Evolutionary conservation across 1,140 invertebrate species (phyloP), one percentile per base, ranked within the genome.

Genomic region (Heliconius himera): DNA sequence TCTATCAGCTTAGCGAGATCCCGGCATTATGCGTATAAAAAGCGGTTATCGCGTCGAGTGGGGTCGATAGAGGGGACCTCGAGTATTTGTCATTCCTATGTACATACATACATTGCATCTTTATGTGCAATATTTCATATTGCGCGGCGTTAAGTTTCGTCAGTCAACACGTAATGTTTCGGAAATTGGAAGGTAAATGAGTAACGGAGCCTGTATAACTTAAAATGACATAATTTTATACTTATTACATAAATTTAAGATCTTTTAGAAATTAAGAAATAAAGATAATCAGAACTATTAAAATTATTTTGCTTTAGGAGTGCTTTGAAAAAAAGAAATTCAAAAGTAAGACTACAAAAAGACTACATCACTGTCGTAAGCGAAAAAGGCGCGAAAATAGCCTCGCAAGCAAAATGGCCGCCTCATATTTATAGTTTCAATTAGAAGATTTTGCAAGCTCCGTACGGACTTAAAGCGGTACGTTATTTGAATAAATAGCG

Each of bases 1-100:
- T 94, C 91, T 91, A 94, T 94, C 91, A 93, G 92, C 92, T 94
- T 94, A 94, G 92, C 88, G 88, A 89, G 89, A 91, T 93, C 90
- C 91, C 88, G 83, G 89, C 87, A 92, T 94, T 93, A 93, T 91
- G 91, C 90, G 91, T 92, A 93, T 94, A 92, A 94, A 94, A 92
- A 91, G 91, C 87, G 89, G 91, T 94, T 93, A 93, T 94, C 92
- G 87, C 88, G 56, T 76, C 77, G 74, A 54, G 76, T 51, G 72
- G 78, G 79, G 74, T 72, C 38, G 36, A 73, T 73, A 73, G 29
- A 49, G 72, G 72, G 36, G 60, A 66, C 60, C 29, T 29, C 60
- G 60, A 66, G 26, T 66, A 29, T 66, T 66, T 66, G 60, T 66
- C 60, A 66, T 66, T 66, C 60, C 60, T 66, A 66, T 66, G 60